A percentile compares a stretch with the other conserved stretches of the same genome.
Conservation (phyloP, 2,888 invertebrate genomes). For the Ditylenchus weischeri region DNA sequence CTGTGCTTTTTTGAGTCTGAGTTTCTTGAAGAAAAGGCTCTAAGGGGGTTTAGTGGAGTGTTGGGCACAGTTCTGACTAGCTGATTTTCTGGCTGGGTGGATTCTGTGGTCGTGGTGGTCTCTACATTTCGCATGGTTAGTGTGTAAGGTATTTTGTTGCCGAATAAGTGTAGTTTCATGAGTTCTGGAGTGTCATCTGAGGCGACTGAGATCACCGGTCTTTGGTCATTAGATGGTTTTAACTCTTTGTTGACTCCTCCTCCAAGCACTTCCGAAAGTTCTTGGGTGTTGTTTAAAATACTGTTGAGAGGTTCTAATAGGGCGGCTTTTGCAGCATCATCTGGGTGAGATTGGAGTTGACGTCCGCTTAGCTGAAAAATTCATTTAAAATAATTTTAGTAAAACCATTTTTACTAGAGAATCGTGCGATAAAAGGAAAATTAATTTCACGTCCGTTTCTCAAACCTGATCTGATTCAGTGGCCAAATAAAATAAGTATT, state of each 20-base stretch:
- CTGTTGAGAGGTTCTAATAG: conserved; percentile 33
- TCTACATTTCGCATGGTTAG: conserved; percentile 55
- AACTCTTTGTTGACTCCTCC: conserved; percentile 4
- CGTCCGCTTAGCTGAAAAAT: not conserved
- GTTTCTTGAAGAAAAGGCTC: not conserved
- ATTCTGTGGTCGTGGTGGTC: conserved; percentile 9
- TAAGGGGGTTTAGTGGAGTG: not conserved
- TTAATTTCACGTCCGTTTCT: too few species aligned
- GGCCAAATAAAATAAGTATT: too few species aligned
- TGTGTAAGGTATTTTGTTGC: conserved; percentile 52
- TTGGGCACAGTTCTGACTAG: not conserved
- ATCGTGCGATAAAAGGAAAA: too few species aligned
- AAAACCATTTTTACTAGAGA: too few species aligned
- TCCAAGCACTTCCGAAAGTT: conserved; percentile 8
- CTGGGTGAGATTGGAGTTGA: not conserved
- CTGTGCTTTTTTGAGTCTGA: conserved; percentile 15
- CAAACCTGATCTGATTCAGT: too few species aligned
- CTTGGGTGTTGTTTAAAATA: conserved; percentile 36
- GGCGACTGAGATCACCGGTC: not conserved
- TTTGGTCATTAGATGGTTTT: not conserved
- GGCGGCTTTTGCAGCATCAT: not conserved
- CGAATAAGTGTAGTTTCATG: conserved; percentile 42
- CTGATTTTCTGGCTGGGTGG: not conserved
- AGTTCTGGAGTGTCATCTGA: conserved; percentile 49
- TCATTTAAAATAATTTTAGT: too few species aligned